Evolutionary conservation across 2,888 invertebrate species (phyloP), one percentile per base, ranked within the genome.

Genomic region (Chaetogeoica ovagalla): DNA sequence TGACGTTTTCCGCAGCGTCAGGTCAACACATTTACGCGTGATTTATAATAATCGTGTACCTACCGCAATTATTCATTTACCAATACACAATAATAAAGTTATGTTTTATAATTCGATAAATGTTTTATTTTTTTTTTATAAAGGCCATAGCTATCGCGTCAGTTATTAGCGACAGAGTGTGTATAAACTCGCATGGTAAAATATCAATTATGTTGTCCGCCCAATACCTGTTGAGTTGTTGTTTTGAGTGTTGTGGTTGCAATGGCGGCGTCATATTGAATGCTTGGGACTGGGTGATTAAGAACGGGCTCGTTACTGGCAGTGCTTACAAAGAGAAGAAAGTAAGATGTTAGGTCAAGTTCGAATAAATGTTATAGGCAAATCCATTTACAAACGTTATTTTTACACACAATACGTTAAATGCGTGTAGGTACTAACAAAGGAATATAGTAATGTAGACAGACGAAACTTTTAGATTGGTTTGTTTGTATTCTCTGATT

Each of bases 211-310:
- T 39, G 63, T 37, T 71, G 43, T 79, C 79, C 9, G 79, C 69
- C 13, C 70, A 79, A 71, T 19, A 79, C n/a, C 52, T 79, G 0
- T 43, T 79, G 30, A 70, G 70, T 48, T 79, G 79, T 19, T 79
- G 79, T 9, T n/a, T 2, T 1, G 70, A 79, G 15, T 79, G 79
- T 52, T 79, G 70, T 19, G 79, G 79, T 7, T 79, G 79, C 17
- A 70, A 71, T 6, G 79, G 79, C 11, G 79, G 71, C 55, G 37
- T 37, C 9, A 63, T 70, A 63, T 17, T 69, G 30, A 70, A 63
- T 7, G 79, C 79, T 60, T 79, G 79, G 79, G 23, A 79, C 2
- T 79, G 70, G 60, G 48, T 69, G 62, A 48, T 52, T 17, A 30
- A 37, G 0, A 60, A 79, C 15, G 79, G 79, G 3, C 11, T 79